A percentile compares a stretch with the other conserved stretches of the same genome.
Conservation (phyloP, 1,140 invertebrate species). For the Steinernema feltiae region DNA sequence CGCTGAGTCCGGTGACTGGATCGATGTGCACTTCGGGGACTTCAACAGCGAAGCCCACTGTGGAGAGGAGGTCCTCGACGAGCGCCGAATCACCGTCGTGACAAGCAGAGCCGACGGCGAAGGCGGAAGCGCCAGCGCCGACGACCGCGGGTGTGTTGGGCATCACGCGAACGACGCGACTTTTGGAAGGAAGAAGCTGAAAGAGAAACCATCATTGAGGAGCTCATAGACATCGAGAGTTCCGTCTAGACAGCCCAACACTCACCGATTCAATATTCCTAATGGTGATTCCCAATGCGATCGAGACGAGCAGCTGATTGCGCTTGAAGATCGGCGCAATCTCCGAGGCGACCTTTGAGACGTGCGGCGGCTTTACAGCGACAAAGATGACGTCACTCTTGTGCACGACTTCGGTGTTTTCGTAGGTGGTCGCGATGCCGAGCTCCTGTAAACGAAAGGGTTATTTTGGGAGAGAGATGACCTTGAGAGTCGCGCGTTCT, state of each 20-base stretch:
- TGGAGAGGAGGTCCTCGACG: slow-evolving; percentile 70
- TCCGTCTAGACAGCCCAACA: no score
- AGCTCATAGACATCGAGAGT: slow-evolving; percentile 22
- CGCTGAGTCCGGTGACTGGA: slow-evolving; percentile 82
- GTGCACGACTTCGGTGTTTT: slow-evolving; percentile 74
- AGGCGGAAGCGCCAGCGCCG: slow-evolving; percentile 75
- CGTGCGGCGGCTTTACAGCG: slow-evolving; percentile 81
- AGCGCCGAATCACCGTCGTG: slow-evolving; percentile 67
- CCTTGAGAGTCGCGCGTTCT: no score
- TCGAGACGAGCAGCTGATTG: slow-evolving; percentile 72
- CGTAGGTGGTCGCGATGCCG: slow-evolving; percentile 70
- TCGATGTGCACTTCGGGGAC: slow-evolving; percentile 80
- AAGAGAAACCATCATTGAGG: slow-evolving; percentile 21
- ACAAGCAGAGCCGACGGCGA: slow-evolving; percentile 66
- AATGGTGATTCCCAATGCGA: slow-evolving; percentile 82
- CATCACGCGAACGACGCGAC: slow-evolving; percentile 80
- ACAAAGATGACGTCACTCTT: slow-evolving; percentile 77
- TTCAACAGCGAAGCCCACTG: slow-evolving; percentile 80
- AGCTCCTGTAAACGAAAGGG: slow-evolving; percentile 71
- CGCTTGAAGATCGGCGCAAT: slow-evolving; percentile 67
- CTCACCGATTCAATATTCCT: slow-evolving; percentile 73
- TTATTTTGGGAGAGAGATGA: no score
- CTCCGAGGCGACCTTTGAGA: slow-evolving; percentile 71
- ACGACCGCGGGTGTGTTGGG: slow-evolving; percentile 87
- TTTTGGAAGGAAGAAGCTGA: slow-evolving; percentile 64